Base-by-base conservation (phyloP, 2,888 invertebrate genomes). In the Neocrepidodera transversa region DNA sequence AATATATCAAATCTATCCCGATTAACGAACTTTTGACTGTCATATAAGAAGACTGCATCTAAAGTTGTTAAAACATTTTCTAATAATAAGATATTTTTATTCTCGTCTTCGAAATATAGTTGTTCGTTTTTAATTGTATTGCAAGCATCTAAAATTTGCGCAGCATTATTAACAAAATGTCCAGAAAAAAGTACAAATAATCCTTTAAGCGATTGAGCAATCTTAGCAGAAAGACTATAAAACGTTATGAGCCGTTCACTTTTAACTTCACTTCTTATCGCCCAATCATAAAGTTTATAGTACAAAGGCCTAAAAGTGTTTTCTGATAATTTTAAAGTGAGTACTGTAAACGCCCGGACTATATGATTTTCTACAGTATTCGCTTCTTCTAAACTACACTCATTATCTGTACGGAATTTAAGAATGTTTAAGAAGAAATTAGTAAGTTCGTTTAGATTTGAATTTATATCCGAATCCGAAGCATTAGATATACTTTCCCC, bases 151-250 rank as follows among this genome's bases (percentile, higher is more conserved):
- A 93, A 79, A n/a, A 92, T 78, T 0, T 86, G 82, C 0, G 93
- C 88, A 0, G 93, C 89, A 76, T 95, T 91, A 71, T 88, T 88
- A 11, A 96, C 81, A 69, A 95, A 90, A 71, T 92, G 90, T 0
- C 90, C 90, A 43, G 95, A 93, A 76, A 96, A 97, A n/a, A 94
- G 80, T 0, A 92, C 90, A 77, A 96, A 97, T 0, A 97, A 80
- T 3, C 93, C 91, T 78, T 94, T 93, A 2, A 97, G 80, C 61
- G 87, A 86, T 52, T 90, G 89, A 0, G 95, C 92, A 48, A 96
- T 87, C 38, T 86, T 87, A 62, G 85, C 85, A 58, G 92, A 91
- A 26, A 94, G 75, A 85, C 88, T 86, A 76, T 92, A 94, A 78
- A 94, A 96, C 0, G 94, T 93, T 48, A 94, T 88, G 8, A 86